A percentile compares a stretch with the other conserved stretches of the same genome.
Evolutionary conservation across 30 jellyfish, hydroid and myxozoan species (phyloP).

Genomic region (Aurelia sp.): DNA sequence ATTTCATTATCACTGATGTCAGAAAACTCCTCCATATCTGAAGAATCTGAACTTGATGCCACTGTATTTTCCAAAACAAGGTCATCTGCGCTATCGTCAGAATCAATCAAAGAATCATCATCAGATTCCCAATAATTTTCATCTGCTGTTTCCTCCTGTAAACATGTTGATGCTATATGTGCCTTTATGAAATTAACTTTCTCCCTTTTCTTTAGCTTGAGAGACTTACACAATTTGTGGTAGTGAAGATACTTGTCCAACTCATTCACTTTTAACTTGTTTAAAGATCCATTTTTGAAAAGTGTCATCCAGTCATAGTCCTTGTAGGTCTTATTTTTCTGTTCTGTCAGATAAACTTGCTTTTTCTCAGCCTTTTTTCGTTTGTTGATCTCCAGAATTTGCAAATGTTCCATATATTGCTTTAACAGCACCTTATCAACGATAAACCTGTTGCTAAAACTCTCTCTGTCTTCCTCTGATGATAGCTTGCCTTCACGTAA

Average conservation of each 20-base stretch:
- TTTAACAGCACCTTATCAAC: constrained; percentile 45
- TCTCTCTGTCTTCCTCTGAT: no score
- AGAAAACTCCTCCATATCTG: constrained; percentile 25
- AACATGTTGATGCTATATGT: constrained; percentile 16
- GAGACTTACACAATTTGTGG: constrained; percentile 10
- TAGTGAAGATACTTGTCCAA: constrained; percentile 20
- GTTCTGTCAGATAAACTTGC: constrained; percentile 29
- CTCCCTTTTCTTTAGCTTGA: constrained; percentile 32
- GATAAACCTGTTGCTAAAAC: constrained; percentile 19
- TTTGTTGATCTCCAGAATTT: constrained; percentile 29
- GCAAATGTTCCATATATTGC: constrained; percentile 17
- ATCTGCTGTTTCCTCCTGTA: background rate
- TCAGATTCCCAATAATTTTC: constrained; percentile 17
- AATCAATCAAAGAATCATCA: constrained; percentile 13
- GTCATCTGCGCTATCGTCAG: constrained; percentile 29
- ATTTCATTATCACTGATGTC: constrained; percentile 23
- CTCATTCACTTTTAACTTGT: constrained; percentile 5
- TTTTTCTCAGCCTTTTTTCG: constrained; percentile 32
- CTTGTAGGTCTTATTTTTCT: constrained; percentile 8
- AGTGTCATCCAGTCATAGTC: constrained; percentile 3
- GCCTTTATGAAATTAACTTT: constrained; percentile 20
- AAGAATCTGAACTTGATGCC: constrained; percentile 46
- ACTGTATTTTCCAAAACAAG: constrained; percentile 32
- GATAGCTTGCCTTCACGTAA: constrained; percentile 37
- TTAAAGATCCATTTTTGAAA: constrained; percentile 8